Conservation (phyloP, 2,888 invertebrate genomes). For the Drosophila buzzatii region DNA sequence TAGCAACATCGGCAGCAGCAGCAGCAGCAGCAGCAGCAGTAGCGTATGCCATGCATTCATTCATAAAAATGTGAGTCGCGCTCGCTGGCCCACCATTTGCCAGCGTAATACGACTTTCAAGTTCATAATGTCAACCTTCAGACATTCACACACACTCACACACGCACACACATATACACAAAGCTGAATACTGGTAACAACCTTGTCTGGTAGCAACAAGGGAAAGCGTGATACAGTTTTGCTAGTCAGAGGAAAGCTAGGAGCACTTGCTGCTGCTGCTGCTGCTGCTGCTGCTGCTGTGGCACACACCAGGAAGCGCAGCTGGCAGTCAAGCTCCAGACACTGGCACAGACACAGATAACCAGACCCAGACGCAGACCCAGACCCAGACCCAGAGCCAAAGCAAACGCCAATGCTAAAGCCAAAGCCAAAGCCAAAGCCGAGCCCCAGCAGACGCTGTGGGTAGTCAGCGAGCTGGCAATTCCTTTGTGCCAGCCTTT, state of each 20-base stretch:
- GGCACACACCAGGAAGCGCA: conserved; percentile 57
- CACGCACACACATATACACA: conserved; percentile 29
- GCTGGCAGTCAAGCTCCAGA: conserved; percentile 51
- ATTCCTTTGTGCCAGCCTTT: conserved; percentile 73
- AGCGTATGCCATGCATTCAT: conserved; percentile 72
- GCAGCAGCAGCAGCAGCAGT: conserved; percentile 21
- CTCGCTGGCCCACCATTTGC: background rate
- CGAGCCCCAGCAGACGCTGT: conserved; percentile 50
- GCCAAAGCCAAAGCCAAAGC: conserved; percentile 12
- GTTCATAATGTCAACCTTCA: conserved; percentile 84
- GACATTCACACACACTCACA: conserved; percentile 50
- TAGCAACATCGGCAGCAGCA: conserved; percentile 16
- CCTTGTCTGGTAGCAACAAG: conserved; percentile 51
- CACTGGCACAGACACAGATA: conserved; percentile 38
- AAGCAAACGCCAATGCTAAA: conserved; percentile 10
- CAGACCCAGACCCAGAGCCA: conserved; percentile 17
- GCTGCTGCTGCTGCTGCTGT: conserved; percentile 35
- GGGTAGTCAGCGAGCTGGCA: conserved; percentile 50
- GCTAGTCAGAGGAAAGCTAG: conserved; percentile 48
- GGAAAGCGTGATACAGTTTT: conserved; percentile 76
- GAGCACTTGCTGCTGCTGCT: conserved; percentile 34
- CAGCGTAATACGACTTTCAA: conserved; percentile 79
- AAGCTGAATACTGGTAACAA: conserved; percentile 33
- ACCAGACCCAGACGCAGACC: conserved; percentile 17
- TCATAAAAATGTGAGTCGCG: conserved; percentile 68